A percentile compares a stretch with the other conserved stretches of the same genome.
Evolutionary conservation across 2,113 vertebrate genomes (phyloP).

Genomic region (Polypterus senegalus): DNA sequence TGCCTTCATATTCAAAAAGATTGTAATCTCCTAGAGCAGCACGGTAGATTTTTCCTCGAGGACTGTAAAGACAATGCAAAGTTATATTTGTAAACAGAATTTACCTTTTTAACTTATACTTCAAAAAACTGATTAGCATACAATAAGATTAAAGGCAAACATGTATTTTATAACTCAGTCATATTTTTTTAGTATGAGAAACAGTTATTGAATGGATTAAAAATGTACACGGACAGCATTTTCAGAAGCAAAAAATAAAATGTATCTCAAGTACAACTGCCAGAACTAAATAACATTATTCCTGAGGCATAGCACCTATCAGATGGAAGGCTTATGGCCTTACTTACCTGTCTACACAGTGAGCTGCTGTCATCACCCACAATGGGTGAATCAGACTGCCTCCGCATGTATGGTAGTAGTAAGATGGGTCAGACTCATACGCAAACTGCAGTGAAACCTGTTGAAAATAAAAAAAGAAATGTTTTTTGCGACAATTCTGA

Average conservation of each 20-base stretch:
- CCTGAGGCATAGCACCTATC: conserved; percentile 23
- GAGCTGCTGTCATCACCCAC: conserved; percentile 44
- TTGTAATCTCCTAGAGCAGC: conserved; percentile 42
- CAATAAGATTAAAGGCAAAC: not conserved
- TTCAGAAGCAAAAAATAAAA: not conserved
- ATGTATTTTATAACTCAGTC: not conserved
- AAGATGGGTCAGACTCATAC: not conserved
- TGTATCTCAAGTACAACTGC: not conserved
- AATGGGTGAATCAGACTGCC: conserved; percentile 21
- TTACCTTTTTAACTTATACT: accelerated
- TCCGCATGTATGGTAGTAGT: conserved; percentile 34
- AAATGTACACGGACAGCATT: not conserved
- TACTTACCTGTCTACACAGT: conserved; percentile 37
- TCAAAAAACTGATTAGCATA: conserved; percentile 23
- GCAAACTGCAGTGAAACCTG: conserved; percentile 27
- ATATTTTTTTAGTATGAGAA: not conserved
- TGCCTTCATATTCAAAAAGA: conserved; percentile 32
- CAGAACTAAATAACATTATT: conserved; percentile 12
- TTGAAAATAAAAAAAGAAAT: not conserved
- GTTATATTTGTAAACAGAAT: not conserved
- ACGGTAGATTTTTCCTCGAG: conserved; percentile 15
- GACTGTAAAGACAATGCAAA: conserved; percentile 19
- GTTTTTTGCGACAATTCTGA: not conserved
- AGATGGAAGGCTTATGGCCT: conserved; percentile 10
- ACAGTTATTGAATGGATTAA: not conserved